A percentile compares a stretch with the other conserved stretches of the same genome.
These are phyloP conservation scores for Fukomys damarensis DNA, from an alignment of 2,113 vertebrate genomes.

Conservation along the genomic window DNA sequence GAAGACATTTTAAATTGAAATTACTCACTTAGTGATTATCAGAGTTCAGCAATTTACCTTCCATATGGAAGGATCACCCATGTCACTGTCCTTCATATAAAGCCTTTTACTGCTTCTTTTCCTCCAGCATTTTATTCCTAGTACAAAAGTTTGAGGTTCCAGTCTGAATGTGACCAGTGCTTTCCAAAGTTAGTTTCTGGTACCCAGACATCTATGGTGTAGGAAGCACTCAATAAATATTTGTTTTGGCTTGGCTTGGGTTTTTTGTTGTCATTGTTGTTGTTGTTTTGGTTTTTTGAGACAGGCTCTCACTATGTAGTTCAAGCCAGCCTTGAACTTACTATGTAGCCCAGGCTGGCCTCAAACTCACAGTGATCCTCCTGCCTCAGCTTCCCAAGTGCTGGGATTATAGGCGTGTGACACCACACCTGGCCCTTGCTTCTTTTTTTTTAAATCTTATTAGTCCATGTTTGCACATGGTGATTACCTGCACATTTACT, in stretches of 20 bases:
- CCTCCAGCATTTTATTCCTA: not conserved
- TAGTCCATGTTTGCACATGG: not conserved
- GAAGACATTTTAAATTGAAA: constrained; percentile 26
- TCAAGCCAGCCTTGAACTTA: not conserved
- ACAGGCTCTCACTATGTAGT: not conserved
- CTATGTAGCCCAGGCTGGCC: not conserved
- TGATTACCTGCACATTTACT: too few species aligned
- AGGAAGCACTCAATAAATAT: not conserved
- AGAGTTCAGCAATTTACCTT: constrained; percentile 30
- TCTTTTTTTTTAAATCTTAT: too few species aligned
- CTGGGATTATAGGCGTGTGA: not conserved
- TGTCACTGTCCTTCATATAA: not conserved
- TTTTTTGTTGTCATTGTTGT: too few species aligned
- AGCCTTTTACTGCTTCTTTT: not conserved
- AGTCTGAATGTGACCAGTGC: not conserved
- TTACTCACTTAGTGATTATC: not conserved
- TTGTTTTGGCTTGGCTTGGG: not conserved
- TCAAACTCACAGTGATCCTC: not conserved
- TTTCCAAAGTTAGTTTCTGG: not conserved
- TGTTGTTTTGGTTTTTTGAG: not conserved
- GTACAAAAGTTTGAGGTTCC: not conserved
- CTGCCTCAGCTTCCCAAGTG: not conserved
- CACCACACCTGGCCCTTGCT: not conserved
- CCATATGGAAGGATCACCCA: not conserved
- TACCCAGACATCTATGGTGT: not conserved